These are phyloP conservation scores for Carapus acus DNA, from an alignment of 2,797 vertebrate genomes.

Conservation along the genomic window DNA sequence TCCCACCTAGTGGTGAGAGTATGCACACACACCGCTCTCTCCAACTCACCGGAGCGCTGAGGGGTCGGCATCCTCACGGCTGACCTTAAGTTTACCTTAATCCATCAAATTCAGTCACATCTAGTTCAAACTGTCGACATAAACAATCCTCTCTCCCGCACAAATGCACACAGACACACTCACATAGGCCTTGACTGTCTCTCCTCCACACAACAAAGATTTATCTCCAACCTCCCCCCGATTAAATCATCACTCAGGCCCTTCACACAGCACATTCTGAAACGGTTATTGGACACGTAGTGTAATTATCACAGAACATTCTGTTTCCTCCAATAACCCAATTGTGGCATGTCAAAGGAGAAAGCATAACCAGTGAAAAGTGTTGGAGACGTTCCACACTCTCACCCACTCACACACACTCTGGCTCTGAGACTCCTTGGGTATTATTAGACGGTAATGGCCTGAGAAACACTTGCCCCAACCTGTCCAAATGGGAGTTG, in stretches of 20 bases:
- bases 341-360: conserved; percentile 11
- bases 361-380: conserved; percentile 12
- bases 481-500: neutral
- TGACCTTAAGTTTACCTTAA: too few species aligned
- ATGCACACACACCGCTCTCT: too few species aligned
- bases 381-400: conserved; percentile 23
- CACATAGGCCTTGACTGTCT: neutral
- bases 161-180: neutral
- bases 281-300: conserved; percentile 4
- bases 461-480: neutral
- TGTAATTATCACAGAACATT: conserved; percentile 30
- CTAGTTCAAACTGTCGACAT: too few species aligned
- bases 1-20: conserved; percentile 54
- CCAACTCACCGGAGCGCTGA: too few species aligned
- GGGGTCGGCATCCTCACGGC: too few species aligned
- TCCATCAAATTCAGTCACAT: too few species aligned
- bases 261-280: conserved; percentile 12
- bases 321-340: conserved; percentile 14
- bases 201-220: too few species aligned
- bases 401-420: neutral
- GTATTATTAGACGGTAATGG: conserved; percentile 6
- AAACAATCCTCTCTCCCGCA: too few species aligned
- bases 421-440: neutral
- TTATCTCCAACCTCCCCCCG: conserved; percentile 1
- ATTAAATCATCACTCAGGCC: conserved; percentile 17